Conservation (phyloP, 2,797 vertebrate species). For the Ciconia nigra region DNA sequence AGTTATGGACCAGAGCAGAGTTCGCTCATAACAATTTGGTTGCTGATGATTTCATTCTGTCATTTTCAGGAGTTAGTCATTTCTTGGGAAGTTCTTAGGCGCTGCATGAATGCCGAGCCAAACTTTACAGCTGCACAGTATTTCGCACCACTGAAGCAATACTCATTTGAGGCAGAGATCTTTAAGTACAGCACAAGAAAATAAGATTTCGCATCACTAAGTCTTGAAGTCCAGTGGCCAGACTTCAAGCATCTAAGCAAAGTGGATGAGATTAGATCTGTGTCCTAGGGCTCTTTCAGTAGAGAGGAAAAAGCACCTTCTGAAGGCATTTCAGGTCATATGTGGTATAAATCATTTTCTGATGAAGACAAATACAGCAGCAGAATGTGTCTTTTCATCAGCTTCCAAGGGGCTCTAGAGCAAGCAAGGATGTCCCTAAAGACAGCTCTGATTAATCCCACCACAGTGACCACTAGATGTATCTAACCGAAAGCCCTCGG, state of each 20-base stretch:
- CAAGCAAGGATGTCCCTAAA: background rate
- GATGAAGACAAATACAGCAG: background rate
- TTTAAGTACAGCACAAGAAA: background rate
- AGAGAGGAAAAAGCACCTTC: background rate
- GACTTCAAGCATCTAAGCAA: background rate
- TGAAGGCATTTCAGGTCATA: background rate
- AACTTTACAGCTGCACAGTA: background rate
- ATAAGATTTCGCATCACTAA: background rate
- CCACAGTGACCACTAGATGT: background rate
- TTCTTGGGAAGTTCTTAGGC: background rate
- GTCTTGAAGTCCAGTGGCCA: background rate
- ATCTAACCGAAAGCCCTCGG: background rate
- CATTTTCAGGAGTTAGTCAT: background rate
- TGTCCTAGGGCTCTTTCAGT: background rate
- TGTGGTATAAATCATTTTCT: background rate
- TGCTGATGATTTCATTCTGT: background rate
- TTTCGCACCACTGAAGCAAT: background rate
- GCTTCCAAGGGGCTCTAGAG: background rate
- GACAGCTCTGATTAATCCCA: background rate
- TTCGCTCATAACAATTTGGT: fast-evolving
- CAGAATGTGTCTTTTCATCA: background rate
- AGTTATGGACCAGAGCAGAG: background rate
- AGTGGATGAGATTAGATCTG: background rate
- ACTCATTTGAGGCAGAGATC: background rate
- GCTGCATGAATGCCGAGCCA: background rate